Percentiles rank a stretch among this genome's conserved stretches.
Conservation (phyloP, 1,140 invertebrate genomes). For the Ylistrum balloti region DNA sequence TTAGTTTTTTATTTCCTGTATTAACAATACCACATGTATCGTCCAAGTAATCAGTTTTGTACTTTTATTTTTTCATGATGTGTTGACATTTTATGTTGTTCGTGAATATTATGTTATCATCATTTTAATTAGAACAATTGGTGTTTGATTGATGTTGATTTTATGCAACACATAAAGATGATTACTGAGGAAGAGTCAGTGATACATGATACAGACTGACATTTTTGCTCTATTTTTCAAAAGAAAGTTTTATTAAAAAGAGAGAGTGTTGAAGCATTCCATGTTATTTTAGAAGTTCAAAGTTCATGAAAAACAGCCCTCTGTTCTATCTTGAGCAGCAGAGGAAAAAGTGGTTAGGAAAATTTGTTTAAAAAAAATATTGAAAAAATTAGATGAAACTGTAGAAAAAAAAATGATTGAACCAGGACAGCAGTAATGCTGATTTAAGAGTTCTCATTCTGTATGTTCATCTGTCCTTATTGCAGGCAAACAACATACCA, state of each 20-base stretch:
- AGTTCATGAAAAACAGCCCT: no score
- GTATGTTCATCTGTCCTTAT: constrained; percentile 56
- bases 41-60: no score
- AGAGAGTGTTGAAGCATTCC: no score
- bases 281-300: no score
- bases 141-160: not conserved
- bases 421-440: not conserved
- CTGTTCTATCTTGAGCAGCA: no score
- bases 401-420: not conserved
- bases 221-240: not conserved
- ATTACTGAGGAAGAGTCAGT: no score
- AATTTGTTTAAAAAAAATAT: no score
- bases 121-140: not conserved
- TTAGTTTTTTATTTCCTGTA: not conserved
- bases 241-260: not conserved
- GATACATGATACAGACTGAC: no score
- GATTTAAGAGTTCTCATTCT: not conserved
- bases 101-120: not conserved
- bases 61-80: not conserved
- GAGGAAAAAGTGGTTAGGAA: no score
- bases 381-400: not conserved
- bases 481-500: constrained; percentile 87
- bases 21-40: not conserved
- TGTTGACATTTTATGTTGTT: not conserved
- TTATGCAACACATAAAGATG: no score